Evolutionary conservation across 2,888 invertebrate species (phyloP).

Genomic region (Atrina japonica): DNA sequence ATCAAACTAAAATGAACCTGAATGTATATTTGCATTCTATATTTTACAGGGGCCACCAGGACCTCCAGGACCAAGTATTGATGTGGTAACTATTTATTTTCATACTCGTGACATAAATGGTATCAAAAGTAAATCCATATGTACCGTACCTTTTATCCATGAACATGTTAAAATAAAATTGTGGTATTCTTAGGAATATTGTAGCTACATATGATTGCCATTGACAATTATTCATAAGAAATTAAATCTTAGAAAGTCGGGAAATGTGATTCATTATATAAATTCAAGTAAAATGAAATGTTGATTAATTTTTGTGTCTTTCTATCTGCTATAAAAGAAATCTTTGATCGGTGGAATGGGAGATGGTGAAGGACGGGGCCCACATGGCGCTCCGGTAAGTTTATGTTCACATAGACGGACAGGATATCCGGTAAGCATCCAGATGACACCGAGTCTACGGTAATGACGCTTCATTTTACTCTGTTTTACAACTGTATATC

Average conservation of each 20-base stretch:
- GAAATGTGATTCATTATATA: no score
- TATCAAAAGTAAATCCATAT: no score
- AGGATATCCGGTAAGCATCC: conserved; percentile 57
- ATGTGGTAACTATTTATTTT: conserved; percentile 15
- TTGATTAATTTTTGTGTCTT: no score
- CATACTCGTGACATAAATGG: no score
- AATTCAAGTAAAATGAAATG: no score
- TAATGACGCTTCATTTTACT: neutral
- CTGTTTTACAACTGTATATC: neutral
- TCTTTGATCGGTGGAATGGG: conserved; percentile 13
- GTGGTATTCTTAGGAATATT: neutral
- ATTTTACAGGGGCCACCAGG: conserved; percentile 67
- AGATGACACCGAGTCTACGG: conserved; percentile 11
- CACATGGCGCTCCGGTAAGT: conserved; percentile 66
- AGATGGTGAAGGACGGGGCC: conserved; percentile 49
- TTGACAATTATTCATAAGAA: no score
- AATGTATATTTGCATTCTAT: conserved; percentile 8
- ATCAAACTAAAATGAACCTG: no score
- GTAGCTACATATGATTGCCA: neutral
- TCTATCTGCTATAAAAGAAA: no score
- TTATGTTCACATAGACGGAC: conserved; percentile 49
- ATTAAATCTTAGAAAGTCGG: no score
- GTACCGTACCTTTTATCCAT: no score
- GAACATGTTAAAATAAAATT: no score
- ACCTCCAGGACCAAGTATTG: conserved; percentile 52